Evolutionary conservation across 2,888 invertebrate genomes (phyloP).

Genomic region (Erebia epiphron): DNA sequence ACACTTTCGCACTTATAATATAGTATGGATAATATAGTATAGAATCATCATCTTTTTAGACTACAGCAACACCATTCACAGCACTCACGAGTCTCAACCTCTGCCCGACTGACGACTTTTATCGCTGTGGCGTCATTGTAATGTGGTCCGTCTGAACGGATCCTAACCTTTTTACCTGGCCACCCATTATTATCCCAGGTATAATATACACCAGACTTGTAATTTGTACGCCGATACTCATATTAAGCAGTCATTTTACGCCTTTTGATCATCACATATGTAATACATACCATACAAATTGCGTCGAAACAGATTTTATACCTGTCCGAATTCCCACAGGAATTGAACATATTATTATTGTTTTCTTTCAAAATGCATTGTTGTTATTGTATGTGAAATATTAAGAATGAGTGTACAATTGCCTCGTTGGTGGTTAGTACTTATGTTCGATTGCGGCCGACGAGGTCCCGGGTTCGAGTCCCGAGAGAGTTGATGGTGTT

Average conservation of each 20-base stretch:
- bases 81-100: no score
- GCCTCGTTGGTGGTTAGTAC: no score
- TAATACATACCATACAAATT: conserved; percentile 13
- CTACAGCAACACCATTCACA: no score
- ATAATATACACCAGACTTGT: conserved; percentile 27
- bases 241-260: conserved; percentile 37
- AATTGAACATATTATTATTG: background rate
- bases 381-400: background rate
- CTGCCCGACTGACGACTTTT: no score
- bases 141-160: no score
- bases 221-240: conserved; percentile 33
- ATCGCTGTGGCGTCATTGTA: no score
- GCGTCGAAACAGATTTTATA: conserved; percentile 3
- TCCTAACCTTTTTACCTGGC: conserved; percentile 5
- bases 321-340: conserved; percentile 7
- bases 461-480: no score
- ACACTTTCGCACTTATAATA: no score
- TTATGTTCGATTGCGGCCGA: no score
- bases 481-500: no score
- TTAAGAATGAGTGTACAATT: background rate
- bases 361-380: background rate
- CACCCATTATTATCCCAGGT: background rate
- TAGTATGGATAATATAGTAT: no score
- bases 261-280: conserved; percentile 31
- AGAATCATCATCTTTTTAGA: no score